phyloP scores from a whole-genome alignment of 2,113 vertebrate species.

The Empidonax traillii region DNA sequence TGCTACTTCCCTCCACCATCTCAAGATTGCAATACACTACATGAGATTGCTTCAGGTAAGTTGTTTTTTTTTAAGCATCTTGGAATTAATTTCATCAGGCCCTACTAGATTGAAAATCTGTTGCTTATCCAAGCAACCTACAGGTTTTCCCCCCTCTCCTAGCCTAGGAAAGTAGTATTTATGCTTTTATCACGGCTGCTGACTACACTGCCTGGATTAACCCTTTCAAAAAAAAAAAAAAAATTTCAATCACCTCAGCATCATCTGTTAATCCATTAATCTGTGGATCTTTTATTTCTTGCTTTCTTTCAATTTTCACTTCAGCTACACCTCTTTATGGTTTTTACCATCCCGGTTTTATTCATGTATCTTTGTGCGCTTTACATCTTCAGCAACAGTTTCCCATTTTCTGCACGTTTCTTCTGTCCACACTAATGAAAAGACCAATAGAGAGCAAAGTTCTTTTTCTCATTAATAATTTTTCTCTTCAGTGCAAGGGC shows the following conservation, averaged over 20 bases:
- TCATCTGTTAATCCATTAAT: background rate
- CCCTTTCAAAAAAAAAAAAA: background rate
- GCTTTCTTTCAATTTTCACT: background rate
- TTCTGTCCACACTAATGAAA: background rate
- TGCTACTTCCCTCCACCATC: background rate
- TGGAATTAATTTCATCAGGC: background rate
- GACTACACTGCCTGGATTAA: background rate
- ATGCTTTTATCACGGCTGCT: background rate
- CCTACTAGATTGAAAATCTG: background rate
- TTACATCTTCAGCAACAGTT: background rate
- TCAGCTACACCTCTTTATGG: background rate
- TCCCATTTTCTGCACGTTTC: background rate
- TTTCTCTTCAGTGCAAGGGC: background rate
- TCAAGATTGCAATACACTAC: background rate
- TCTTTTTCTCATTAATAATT: background rate
- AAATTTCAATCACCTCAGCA: background rate
- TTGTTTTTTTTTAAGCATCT: background rate
- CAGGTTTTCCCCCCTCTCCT: background rate
- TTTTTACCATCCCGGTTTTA: background rate
- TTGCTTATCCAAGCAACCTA: background rate
- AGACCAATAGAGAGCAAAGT: background rate
- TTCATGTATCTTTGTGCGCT: background rate
- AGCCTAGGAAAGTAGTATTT: background rate
- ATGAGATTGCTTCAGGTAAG: background rate
- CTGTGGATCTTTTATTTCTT: background rate